phyloP scores from a whole-genome alignment of 1,140 invertebrate species.

The Cephus cinctus region DNA sequence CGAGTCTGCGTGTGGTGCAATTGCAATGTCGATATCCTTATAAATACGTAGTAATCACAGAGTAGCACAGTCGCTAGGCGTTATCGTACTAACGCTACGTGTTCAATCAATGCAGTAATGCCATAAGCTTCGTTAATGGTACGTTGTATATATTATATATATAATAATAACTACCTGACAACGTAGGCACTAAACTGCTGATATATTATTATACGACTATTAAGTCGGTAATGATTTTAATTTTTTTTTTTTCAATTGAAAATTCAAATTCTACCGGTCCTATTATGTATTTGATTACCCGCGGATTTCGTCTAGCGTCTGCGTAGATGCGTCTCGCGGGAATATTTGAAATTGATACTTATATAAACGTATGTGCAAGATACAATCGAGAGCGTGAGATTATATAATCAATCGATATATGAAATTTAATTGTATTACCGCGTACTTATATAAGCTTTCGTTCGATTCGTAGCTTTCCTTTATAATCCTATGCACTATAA shows the following conservation, averaged over 20 bases:
- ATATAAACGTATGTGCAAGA: no score
- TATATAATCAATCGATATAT: no score
- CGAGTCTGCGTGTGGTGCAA: not conserved
- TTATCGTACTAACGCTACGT: conserved; percentile 3
- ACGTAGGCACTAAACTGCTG: conserved; percentile 35
- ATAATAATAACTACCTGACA: conserved; percentile 18
- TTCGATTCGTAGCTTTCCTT: no score
- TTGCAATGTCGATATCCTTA: not conserved
- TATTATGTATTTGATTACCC: no score
- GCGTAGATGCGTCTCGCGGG: no score
- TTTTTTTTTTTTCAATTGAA: not conserved
- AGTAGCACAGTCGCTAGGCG: conserved; percentile 39
- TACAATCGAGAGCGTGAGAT: no score
- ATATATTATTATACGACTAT: conserved; percentile 26
- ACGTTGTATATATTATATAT: conserved; percentile 10
- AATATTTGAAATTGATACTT: no score
- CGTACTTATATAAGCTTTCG: no score
- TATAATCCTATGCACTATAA: no score
- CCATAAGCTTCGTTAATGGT: conserved; percentile 28
- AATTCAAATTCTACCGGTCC: not conserved
- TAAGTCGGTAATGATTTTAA: conserved; percentile 8
- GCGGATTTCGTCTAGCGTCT: no score
- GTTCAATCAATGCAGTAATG: conserved; percentile 26
- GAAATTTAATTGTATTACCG: no score
- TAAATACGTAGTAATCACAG: conserved; percentile 40